Evolutionary conservation across 2,888 invertebrate genomes (phyloP).

Genomic region (Nomada fucata): DNA sequence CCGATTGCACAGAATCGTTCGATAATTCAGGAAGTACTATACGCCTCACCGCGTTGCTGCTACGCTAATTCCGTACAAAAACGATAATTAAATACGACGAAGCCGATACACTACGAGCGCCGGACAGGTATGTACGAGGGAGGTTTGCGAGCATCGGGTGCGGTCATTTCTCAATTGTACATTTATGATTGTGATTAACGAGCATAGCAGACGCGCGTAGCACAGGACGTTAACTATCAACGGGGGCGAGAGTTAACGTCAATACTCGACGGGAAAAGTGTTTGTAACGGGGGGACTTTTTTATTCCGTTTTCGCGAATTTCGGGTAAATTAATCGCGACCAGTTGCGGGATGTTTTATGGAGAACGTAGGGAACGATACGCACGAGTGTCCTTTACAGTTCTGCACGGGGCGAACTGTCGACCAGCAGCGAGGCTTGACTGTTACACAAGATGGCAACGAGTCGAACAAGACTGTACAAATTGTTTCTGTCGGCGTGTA

Average conservation of each 20-base stretch:
- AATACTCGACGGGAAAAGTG: conserved; percentile 4
- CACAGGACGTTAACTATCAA: conserved; percentile 68
- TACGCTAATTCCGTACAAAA: conserved; percentile 64
- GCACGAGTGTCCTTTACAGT: background rate
- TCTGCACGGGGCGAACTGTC: conserved; percentile 1
- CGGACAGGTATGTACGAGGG: conserved; percentile 44
- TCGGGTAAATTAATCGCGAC: background rate
- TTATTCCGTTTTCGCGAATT: conserved; percentile 20
- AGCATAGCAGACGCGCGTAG: conserved; percentile 47
- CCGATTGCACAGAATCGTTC: background rate
- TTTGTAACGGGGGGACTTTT: conserved; percentile 25
- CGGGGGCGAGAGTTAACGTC: conserved; percentile 51
- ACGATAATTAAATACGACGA: conserved; percentile 73
- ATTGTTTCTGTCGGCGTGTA: background rate
- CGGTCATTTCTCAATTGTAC: conserved; percentile 68
- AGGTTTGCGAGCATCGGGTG: conserved; percentile 39
- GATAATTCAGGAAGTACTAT: conserved; percentile 10
- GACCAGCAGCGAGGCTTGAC: background rate
- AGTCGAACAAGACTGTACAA: conserved; percentile 3
- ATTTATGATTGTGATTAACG: conserved; percentile 74
- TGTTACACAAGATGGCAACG: too few relatives aligned
- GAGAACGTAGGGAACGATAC: background rate
- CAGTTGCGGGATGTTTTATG: background rate
- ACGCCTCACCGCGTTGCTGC: conserved; percentile 1
- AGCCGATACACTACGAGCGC: conserved; percentile 51